Conservation (phyloP, 2,113 vertebrate species). For the Osmerus eperlanus region DNA sequence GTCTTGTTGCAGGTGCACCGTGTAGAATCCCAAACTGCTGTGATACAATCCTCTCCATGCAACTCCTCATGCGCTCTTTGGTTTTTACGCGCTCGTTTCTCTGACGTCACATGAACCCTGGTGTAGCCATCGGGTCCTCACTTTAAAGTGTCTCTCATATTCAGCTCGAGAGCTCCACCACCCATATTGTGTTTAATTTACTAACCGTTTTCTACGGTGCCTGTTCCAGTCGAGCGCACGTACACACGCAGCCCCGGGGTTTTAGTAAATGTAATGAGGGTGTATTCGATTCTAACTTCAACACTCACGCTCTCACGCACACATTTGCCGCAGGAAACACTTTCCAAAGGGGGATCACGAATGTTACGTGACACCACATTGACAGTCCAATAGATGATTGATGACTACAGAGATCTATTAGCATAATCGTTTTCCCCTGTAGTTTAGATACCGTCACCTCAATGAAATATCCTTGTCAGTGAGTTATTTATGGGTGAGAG, state of each 20-base stretch:
- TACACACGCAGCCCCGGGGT: slow-evolving; percentile 78
- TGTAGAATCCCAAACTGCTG: slow-evolving; percentile 41
- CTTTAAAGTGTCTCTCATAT: neutral
- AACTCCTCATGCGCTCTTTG: slow-evolving; percentile 62
- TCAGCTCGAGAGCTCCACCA: slow-evolving; percentile 11
- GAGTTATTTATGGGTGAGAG: slow-evolving; percentile 73
- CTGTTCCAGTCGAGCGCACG: slow-evolving; percentile 30
- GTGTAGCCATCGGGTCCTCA: neutral
- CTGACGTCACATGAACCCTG: slow-evolving; percentile 76
- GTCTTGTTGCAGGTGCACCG: slow-evolving; percentile 40
- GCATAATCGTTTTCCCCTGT: slow-evolving; percentile 99
- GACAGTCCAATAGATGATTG: slow-evolving; percentile 96
- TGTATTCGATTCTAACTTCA: slow-evolving; percentile 84
- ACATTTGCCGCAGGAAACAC: slow-evolving; percentile 1
- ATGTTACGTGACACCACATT: slow-evolving; percentile 80
- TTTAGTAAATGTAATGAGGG: slow-evolving; percentile 87
- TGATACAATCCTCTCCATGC: slow-evolving; percentile 50
- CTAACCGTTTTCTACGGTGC: slow-evolving; percentile 1
- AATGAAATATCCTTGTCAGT: slow-evolving; percentile 73
- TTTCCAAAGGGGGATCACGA: slow-evolving; percentile 77
- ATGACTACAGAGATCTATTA: slow-evolving; percentile 95
- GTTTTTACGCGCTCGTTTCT: slow-evolving; percentile 66
- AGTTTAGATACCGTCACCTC: slow-evolving; percentile 84
- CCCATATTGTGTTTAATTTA: slow-evolving; percentile 10
- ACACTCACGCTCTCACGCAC: slow-evolving; percentile 24